Evolutionary conservation across 2,888 invertebrate species (phyloP), one percentile per base, ranked within the genome.

Genomic region (Microdon myrmicae): DNA sequence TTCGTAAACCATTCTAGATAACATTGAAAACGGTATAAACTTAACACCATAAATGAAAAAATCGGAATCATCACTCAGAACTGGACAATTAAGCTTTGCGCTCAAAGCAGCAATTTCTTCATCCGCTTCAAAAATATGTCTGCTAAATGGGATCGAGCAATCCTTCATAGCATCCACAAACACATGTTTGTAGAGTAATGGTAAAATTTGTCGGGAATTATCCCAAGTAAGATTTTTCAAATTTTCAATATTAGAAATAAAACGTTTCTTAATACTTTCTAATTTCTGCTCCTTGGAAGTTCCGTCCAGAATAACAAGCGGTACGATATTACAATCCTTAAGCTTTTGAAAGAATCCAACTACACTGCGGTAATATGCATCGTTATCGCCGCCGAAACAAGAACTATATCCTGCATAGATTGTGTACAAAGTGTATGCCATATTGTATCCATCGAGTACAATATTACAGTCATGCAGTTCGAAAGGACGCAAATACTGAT

Each of bases 11-110:
- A 83, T 83, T 4, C 82, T 76, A 3, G 87, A 83, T 7, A 92
- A 73, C 14, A 87, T 87, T 19, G 85, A 82, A 67, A 92, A 86
- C 0, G 93, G 92, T 67, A 97, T 89, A 70, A 93, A 94, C 2
- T 83, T 79, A 0, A 92, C 87, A 79, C 92, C 90, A 78, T 90
- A 93, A 67, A 97, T 88, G 73, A 88, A 95, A 80, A 95, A 97
- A 81, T 97, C 97, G 0, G 96, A 96, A 79, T 97, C 97, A 70
- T 90, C 91, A 72, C 94, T 95, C 3, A 97, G 76, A 2, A 97
- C 89, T 0, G 96, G 95, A 71, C 94, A 95, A 23, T 88, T 82
- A 2, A 94, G 81, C 48, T 86, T 82, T 67, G 87, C 85, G 0
- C 94, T 92, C 68, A 96, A 78, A 0, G 88, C 87, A 0, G 94